These are phyloP conservation scores for Drosophila emarginata DNA, from an alignment of 2,888 invertebrate genomes.

Conservation along the genomic window DNA sequence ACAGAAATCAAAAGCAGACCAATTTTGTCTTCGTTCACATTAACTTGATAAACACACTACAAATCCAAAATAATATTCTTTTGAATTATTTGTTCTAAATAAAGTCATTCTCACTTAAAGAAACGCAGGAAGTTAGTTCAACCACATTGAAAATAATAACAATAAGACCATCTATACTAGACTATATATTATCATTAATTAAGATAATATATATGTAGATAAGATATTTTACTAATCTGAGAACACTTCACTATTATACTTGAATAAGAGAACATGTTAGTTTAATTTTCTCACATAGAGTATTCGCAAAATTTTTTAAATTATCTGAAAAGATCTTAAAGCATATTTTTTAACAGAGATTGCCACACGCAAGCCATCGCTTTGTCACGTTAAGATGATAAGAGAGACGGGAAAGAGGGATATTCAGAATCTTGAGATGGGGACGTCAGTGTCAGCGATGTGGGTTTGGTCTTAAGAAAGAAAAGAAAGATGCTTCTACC, in stretches of 20 bases:
- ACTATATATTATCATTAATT: no score
- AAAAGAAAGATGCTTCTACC: conserved; percentile 50
- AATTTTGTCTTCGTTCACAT: conserved; percentile 58
- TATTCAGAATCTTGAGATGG: background rate
- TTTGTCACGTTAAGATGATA: conserved; percentile 74
- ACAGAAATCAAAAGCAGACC: conserved; percentile 61
- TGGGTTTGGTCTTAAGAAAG: conserved; percentile 1
- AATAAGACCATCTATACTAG: no score
- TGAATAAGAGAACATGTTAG: no score
- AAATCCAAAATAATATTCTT: conserved; percentile 43
- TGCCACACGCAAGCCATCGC: conserved; percentile 83
- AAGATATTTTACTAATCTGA: no score
- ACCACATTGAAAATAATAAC: no score
- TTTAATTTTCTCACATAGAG: no score
- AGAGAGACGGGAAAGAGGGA: conserved; percentile 1
- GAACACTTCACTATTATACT: no score
- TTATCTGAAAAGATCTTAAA: conserved; percentile 22
- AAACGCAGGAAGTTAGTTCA: no score
- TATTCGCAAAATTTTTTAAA: conserved; percentile 12
- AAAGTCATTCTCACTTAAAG: no score
- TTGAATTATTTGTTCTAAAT: no score
- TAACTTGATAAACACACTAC: conserved; percentile 60
- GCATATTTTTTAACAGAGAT: conserved; percentile 78
- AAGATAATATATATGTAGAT: no score
- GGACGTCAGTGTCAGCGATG: background rate